Conservation (phyloP, 2,113 vertebrate species). For the Condylura cristata region DNA sequence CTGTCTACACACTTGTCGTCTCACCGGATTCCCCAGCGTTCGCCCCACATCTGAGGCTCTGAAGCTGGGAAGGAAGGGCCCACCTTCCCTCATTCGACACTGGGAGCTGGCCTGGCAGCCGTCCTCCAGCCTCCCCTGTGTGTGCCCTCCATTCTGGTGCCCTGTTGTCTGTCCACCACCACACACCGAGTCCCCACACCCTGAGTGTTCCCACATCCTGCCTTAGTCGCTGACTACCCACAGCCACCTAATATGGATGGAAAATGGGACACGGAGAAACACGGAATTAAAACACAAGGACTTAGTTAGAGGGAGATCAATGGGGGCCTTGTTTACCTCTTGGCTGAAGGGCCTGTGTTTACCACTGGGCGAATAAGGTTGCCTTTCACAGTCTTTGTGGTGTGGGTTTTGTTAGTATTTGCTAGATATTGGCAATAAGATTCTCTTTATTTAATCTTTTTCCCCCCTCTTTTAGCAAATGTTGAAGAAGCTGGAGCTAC, state of each 20-base stretch:
- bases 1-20: neutral
- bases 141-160: neutral
- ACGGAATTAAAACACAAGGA: constrained; percentile 38
- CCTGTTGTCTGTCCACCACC: neutral
- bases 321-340: constrained; percentile 35
- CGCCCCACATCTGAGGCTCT: neutral
- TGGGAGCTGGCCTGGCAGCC: neutral
- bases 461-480: neutral
- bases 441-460: constrained; percentile 40
- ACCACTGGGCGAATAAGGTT: neutral
- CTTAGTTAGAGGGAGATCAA: constrained; percentile 38
- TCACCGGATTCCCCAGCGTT: neutral
- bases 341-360: constrained; percentile 41
- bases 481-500: neutral
- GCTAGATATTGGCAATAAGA: neutral
- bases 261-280: constrained; percentile 49
- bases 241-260: constrained; percentile 52
- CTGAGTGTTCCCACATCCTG: neutral
- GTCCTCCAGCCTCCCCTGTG: neutral
- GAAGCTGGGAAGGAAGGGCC: neutral
- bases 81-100: neutral
- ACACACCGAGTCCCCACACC: neutral
- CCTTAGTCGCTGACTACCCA: constrained; percentile 30
- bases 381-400: neutral
- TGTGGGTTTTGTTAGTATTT: neutral